These are phyloP conservation scores for Hypotaenidia philippensis DNA, from an alignment of 2,797 vertebrate genomes.

Conservation along the genomic window DNA sequence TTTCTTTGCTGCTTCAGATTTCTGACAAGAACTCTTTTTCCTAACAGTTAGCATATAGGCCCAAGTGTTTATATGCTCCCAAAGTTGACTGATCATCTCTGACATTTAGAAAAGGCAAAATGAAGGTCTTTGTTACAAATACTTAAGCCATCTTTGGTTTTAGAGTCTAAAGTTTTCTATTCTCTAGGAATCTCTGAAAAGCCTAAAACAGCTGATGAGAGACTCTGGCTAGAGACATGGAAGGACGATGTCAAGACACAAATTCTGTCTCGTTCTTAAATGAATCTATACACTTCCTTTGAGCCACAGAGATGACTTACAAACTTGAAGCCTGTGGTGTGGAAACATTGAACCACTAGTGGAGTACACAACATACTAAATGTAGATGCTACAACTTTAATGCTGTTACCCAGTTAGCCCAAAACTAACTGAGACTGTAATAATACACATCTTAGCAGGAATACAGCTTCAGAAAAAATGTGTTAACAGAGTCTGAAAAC, in stretches of 20 bases:
- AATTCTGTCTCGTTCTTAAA: neutral
- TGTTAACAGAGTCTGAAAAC: neutral
- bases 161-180: neutral
- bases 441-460: neutral
- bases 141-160: neutral
- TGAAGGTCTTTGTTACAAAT: neutral
- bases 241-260: neutral
- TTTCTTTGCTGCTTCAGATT: neutral
- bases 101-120: neutral
- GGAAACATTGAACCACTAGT: neutral
- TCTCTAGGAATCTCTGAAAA: neutral
- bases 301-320: neutral
- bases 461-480: neutral
- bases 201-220: neutral
- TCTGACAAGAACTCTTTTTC: neutral
- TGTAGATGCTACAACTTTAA: neutral
- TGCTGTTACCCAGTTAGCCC: neutral
- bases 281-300: neutral
- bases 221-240: neutral
- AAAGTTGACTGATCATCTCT: neutral
- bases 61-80: neutral
- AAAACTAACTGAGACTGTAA: neutral
- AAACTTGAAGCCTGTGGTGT: neutral
- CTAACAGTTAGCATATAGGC: neutral
- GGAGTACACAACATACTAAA: neutral